These are phyloP conservation scores for Microcebus ravelobensis DNA, from an alignment of 2,113 vertebrate species.

Conservation along the genomic window DNA sequence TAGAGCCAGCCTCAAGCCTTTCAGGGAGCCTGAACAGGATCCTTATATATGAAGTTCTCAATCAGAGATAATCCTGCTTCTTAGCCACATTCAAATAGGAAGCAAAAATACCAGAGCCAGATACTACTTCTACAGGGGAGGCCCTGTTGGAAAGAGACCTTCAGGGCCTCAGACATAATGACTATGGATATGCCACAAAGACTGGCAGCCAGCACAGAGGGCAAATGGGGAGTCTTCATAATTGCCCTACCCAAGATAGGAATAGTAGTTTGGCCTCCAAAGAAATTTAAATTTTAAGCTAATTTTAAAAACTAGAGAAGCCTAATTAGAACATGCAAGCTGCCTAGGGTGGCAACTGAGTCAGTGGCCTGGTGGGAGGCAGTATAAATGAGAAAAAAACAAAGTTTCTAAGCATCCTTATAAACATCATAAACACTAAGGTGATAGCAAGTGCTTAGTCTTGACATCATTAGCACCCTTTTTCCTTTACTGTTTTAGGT, in stretches of 20 bases:
- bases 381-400: not conserved
- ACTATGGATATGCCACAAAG: not conserved
- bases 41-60: not conserved
- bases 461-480: not conserved
- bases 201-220: not conserved
- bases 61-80: not conserved
- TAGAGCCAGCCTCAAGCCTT: not conserved
- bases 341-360: not conserved
- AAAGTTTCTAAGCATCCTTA: not conserved
- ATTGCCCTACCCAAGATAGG: not conserved
- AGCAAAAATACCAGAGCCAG: not conserved
- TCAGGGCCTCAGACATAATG: not conserved
- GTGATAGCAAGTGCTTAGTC: not conserved
- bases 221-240: not conserved
- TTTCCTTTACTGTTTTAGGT: slow-evolving; percentile 29
- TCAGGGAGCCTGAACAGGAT: not conserved
- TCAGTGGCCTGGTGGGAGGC: not conserved
- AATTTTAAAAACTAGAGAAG: not conserved
- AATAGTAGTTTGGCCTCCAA: not conserved
- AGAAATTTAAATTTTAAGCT: slow-evolving; percentile 3
- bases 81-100: not conserved
- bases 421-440: not conserved
- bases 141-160: not conserved
- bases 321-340: not conserved
- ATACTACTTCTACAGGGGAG: not conserved